A percentile compares a stretch with the other conserved stretches of the same genome.
Conservation (phyloP, 2,888 invertebrate species). For the Hypercompe scribonia region DNA sequence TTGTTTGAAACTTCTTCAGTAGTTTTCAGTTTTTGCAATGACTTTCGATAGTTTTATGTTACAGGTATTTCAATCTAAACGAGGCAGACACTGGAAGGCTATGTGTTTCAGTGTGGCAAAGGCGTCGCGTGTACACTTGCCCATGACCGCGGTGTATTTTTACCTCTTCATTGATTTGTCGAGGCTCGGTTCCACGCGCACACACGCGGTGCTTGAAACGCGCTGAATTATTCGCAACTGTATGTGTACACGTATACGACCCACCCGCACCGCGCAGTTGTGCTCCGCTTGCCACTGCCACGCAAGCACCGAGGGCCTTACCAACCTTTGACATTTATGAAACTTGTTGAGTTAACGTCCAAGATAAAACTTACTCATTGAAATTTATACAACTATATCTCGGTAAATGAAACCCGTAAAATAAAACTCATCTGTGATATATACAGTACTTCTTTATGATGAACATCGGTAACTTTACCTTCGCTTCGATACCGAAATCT, state of each 20-base stretch:
- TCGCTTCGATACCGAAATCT: too few species aligned
- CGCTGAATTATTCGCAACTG: conserved; percentile 47
- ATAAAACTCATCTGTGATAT: background rate
- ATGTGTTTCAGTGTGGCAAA: background rate
- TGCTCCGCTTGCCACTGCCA: background rate
- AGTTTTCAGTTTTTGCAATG: background rate
- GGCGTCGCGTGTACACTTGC: background rate
- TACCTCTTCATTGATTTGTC: conserved; percentile 42
- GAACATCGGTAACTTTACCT: background rate
- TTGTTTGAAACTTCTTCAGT: background rate
- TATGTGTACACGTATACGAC: background rate
- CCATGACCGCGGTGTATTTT: conserved; percentile 28
- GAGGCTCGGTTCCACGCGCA: conserved; percentile 3
- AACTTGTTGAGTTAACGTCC: background rate
- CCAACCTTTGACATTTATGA: conserved; percentile 5
- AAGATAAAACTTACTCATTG: background rate
- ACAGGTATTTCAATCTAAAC: background rate
- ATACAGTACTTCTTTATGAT: background rate
- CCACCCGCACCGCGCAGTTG: too few species aligned
- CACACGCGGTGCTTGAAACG: conserved; percentile 38
- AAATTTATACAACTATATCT: background rate
- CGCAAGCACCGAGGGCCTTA: background rate
- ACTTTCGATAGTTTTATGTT: background rate
- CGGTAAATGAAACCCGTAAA: background rate
- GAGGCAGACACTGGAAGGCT: background rate